Conservation (phyloP, 2,797 vertebrate genomes). For the Alauda arvensis region DNA sequence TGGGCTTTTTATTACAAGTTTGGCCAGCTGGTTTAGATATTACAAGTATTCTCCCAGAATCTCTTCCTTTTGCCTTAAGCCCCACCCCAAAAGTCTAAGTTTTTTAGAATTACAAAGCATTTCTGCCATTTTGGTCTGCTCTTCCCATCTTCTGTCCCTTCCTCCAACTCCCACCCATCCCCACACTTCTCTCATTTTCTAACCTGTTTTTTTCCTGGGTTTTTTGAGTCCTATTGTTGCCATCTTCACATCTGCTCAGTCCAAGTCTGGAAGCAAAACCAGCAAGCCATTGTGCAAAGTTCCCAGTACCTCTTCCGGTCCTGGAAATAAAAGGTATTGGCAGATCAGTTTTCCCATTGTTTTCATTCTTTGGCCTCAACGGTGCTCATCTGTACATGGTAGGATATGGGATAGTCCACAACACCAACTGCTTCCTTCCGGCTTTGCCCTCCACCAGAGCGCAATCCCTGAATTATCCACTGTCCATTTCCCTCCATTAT, state of each 20-base stretch:
- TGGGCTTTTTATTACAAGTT: background rate
- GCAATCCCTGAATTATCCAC: background rate
- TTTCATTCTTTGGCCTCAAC: background rate
- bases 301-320: background rate
- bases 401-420: background rate
- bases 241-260: background rate
- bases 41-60: background rate
- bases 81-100: rapidly evolving
- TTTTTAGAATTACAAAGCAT: background rate
- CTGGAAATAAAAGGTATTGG: background rate
- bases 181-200: background rate
- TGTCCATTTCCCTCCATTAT: background rate
- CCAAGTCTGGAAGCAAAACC: background rate
- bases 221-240: background rate
- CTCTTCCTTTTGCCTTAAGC: background rate
- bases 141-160: rapidly evolving
- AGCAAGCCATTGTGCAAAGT: background rate
- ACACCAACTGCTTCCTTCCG: rapidly evolving
- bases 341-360: background rate
- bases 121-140: background rate
- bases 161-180: rapidly evolving
- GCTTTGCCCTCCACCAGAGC: background rate
- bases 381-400: background rate
- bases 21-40: constrained; percentile 2
- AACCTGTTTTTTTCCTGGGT: rapidly evolving